phyloP scores from a whole-genome alignment of 37 sponge, comb jelly and placozoan genomes.

The Aplysina aerophoba region DNA sequence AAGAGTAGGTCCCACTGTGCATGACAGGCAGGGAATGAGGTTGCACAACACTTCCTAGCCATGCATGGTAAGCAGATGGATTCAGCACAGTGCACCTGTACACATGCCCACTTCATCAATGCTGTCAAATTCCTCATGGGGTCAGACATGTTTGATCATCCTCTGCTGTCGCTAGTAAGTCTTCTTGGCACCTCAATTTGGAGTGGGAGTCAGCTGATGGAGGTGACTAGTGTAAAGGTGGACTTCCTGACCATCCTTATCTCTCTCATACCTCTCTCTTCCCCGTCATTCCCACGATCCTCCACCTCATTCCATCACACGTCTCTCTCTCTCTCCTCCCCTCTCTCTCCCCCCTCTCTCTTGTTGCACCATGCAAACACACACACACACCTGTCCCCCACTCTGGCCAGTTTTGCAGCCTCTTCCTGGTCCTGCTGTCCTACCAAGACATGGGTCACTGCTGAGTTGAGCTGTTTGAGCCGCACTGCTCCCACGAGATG shows the following conservation, averaged over 20 bases:
- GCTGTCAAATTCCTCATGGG: too few species aligned
- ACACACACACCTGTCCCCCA: constrained; percentile 15
- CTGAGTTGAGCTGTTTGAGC: constrained; percentile 40
- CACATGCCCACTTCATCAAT: too few species aligned
- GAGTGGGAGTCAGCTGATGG: too few species aligned
- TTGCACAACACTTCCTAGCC: too few species aligned
- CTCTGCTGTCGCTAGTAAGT: too few species aligned
- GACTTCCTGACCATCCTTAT: background rate
- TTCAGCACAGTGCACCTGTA: too few species aligned
- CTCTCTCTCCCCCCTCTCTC: background rate
- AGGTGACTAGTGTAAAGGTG: too few species aligned
- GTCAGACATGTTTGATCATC: too few species aligned
- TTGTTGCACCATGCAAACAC: background rate
- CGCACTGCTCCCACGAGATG: constrained; percentile 12
- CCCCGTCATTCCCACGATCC: background rate
- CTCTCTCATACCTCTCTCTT: background rate
- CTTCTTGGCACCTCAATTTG: too few species aligned
- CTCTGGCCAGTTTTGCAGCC: background rate
- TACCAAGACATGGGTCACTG: constrained; percentile 68
- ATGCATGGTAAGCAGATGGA: too few species aligned
- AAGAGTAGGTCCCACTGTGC: too few species aligned
- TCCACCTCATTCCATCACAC: background rate
- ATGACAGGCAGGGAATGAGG: too few species aligned
- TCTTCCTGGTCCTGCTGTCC: constrained; percentile 37
- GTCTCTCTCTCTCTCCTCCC: background rate